Base-by-base conservation (phyloP, 2,888 invertebrate genomes). In the Callosobruchus maculatus region DNA sequence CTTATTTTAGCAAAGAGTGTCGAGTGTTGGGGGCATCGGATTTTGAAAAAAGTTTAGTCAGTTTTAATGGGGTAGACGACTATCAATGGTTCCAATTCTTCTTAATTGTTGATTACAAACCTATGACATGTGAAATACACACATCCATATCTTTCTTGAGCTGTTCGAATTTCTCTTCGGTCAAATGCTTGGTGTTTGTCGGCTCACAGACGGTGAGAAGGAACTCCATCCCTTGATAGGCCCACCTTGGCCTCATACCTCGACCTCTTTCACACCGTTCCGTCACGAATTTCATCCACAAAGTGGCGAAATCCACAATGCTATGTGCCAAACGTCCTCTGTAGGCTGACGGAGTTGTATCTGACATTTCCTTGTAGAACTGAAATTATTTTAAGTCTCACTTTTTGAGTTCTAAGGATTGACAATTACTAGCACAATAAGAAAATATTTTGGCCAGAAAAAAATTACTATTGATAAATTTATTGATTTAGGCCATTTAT, bases 271-370 rank as follows among this genome's bases (percentile, higher is more conserved):
- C 97, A 84, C 96, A 97, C 20, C 94, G 90, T 82, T 93, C 92
- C 78, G 92, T 90, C 0, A 96, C 96, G 86, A 97, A 97, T 74
- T 90, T 89, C 95, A 97, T 97, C 97, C 97, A 97, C 84, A 94
- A 91, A 80, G 91, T 90, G 13, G 94, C 93, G 85, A 95, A 94
- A 67, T 89, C 87, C 4, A 94, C 90, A 81, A 94, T 89, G 74
- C 91, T 90, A 49, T 89, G 83, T 0, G 92, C 90, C 31, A 94
- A 84, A 77, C 88, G 84, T 18, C 81, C 87, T 75, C 80, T 88
- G 84, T 79, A 80, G 22, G 83, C 80, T n/a, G 82, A 74, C 75
- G 88, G 88, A 72, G 88, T 86, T 75, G 93, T 89, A 21, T 93
- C 90, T 72, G 91, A 91, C 75, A 94, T 89, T 85, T 95, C 94